Base-by-base conservation (phyloP, 2,888 invertebrate species). In the Drosophila monieri region DNA sequence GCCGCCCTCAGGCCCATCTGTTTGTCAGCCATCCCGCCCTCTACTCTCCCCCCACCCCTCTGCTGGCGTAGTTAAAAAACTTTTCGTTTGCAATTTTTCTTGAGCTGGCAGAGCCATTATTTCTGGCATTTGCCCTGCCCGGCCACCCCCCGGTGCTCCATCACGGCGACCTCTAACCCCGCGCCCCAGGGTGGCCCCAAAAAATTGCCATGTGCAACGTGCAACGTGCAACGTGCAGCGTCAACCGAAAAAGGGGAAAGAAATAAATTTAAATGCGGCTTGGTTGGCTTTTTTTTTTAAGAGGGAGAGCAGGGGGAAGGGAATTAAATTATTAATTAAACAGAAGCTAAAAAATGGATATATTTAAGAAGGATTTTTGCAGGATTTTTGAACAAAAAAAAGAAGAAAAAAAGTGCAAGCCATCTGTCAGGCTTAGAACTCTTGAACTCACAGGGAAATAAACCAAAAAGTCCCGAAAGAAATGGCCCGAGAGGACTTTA, bases 61-160 rank as follows among this genome's bases (percentile, higher is more conserved):
- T 1, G 27, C 9, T 6, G 9, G 80, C 76, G 85, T 86, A 84
- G 87, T 76, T 80, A 68, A 71, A 59, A 74, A 86, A 86, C 56
- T 81, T 86, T 86, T 86, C 78, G 80, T 67, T 85, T 68, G 72
- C 61, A 67, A 84, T 84, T 86, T 81, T 84, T 86, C 85, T 78
- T 80, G 75, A 68, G 75, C 62, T 86, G 75, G 62, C 74, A 83
- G 44, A 79, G 77, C 80, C 80, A 81, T 80, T 80, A 86, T 76
- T 86, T 86, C 54, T 67, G 69, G 61, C 74, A 79, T 80, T 83
- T 73, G 71, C 71, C 60, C 67, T 12, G 18, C 21, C 59, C 37
- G 30, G 8, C 25, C 8, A 9, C 27, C 27, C 27, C 27, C 27
- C 6, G 25, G 25, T 27, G 25, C 25, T 27, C 25, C 8, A 27